Evolutionary conservation across 1,140 invertebrate genomes (phyloP).

Genomic region (Scaptodrosophila lebanonensis): DNA sequence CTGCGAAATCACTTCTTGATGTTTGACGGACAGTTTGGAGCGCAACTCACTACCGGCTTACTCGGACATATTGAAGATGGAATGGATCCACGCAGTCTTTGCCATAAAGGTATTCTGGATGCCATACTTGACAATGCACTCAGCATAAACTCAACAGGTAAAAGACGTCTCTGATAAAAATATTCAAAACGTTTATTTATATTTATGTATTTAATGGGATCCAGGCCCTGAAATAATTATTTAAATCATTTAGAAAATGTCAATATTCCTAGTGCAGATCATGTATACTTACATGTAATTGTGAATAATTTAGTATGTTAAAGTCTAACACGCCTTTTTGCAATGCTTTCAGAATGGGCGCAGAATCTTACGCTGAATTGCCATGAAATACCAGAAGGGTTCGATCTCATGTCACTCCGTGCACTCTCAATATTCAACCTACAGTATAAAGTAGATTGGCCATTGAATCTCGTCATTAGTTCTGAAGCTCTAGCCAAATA

Average conservation of each 20-base stretch:
- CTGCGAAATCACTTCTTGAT: constrained; percentile 86
- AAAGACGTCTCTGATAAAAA: constrained; percentile 19
- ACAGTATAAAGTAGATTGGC: constrained; percentile 85
- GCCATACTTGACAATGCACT: constrained; percentile 83
- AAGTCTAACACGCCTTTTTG: no score
- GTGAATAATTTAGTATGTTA: no score
- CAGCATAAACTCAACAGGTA: constrained; percentile 58
- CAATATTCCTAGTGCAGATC: no score
- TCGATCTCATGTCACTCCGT: constrained; percentile 81
- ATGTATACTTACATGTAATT: no score
- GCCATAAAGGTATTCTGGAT: constrained; percentile 83
- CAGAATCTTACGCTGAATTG: constrained; percentile 81
- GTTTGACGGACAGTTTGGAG: constrained; percentile 86
- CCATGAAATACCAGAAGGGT: constrained; percentile 79
- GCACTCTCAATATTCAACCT: constrained; percentile 82
- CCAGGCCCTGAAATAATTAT: no score
- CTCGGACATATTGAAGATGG: constrained; percentile 82
- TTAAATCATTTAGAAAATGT: no score
- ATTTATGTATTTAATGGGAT: not conserved
- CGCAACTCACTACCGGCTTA: constrained; percentile 82
- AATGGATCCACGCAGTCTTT: constrained; percentile 81
- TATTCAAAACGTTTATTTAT: not conserved
- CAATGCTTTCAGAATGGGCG: constrained; percentile 41
- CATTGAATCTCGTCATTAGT: constrained; percentile 86
- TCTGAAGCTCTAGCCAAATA: constrained; percentile 83